phyloP scores from a whole-genome alignment of 1,140 invertebrate species.

The Anagrus nilaparvatae region DNA sequence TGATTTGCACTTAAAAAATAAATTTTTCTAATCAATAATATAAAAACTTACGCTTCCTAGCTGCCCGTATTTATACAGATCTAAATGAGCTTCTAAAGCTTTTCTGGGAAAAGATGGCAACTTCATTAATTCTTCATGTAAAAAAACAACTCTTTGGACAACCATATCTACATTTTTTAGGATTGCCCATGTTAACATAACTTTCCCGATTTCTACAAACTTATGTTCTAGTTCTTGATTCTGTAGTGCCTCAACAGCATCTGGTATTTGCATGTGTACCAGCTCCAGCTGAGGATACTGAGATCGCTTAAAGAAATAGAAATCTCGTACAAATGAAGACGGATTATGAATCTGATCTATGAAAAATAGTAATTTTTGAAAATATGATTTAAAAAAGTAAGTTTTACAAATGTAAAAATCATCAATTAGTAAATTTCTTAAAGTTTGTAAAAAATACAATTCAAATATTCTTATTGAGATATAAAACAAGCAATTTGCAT shows the following conservation, averaged over 20 bases:
- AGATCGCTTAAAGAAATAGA: conserved; percentile 98
- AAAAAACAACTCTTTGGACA: conserved; percentile 91
- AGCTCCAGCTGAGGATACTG: conserved; percentile 95
- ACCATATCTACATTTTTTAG: conserved; percentile 87
- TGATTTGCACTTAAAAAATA: no score
- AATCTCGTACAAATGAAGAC: conserved; percentile 88
- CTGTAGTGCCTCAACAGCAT: conserved; percentile 86
- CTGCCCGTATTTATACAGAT: conserved; percentile 82
- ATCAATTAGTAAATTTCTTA: not conserved
- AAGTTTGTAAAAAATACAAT: not conserved
- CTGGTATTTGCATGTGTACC: conserved; percentile 86
- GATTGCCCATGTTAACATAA: conserved; percentile 79
- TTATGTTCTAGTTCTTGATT: conserved; percentile 87
- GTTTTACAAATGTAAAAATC: not conserved
- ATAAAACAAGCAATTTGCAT: no score
- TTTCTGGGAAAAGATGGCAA: conserved; percentile 96
- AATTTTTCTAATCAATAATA: no score
- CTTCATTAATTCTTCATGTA: conserved; percentile 98
- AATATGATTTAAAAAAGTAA: no score
- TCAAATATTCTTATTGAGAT: no score
- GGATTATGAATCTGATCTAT: conserved; percentile 91
- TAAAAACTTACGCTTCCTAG: conserved; percentile 64
- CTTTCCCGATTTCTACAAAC: conserved; percentile 96
- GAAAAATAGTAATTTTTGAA: no score
- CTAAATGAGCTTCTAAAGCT: conserved; percentile 91